These are phyloP conservation scores for Lycia hirtaria DNA, from an alignment of 2,888 invertebrate genomes.

Conservation along the genomic window DNA sequence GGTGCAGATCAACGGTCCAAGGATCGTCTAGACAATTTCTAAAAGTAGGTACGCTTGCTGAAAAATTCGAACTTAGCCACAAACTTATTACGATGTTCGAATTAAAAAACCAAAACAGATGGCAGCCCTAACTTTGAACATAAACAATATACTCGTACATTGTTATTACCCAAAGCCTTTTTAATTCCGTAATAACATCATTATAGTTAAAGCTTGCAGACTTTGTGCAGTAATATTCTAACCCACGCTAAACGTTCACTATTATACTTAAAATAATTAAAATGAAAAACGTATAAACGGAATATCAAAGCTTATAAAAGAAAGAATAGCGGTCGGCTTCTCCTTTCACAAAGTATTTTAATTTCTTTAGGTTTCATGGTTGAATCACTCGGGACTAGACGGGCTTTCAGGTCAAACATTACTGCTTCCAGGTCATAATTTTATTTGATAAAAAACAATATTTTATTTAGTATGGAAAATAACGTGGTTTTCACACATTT, in stretches of 20 bases:
- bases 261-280: conserved; percentile 17
- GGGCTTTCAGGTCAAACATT: conserved; percentile 33
- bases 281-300: conserved; percentile 13
- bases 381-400: conserved; percentile 32
- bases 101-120: not conserved
- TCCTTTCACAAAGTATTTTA: conserved; percentile 35
- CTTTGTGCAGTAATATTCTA: not conserved
- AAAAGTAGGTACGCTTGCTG: not conserved
- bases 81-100: not conserved
- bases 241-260: conserved; percentile 13
- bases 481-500: too few species aligned
- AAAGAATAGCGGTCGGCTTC: conserved; percentile 32
- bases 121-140: conserved; percentile 22
- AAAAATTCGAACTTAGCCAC: not conserved
- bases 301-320: conserved; percentile 25
- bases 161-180: conserved; percentile 31
- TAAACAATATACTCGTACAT: conserved; percentile 12
- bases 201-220: conserved; percentile 30
- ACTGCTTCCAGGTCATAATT: conserved; percentile 18
- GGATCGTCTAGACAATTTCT: too few species aligned
- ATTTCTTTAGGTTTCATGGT: conserved; percentile 33
- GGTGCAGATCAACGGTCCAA: too few species aligned
- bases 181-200: conserved; percentile 34
- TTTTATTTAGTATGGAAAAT: too few species aligned
- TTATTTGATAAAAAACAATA: too few species aligned